phyloP scores from a whole-genome alignment of 2,113 vertebrate species.

The Mirounga angustirostris region DNA sequence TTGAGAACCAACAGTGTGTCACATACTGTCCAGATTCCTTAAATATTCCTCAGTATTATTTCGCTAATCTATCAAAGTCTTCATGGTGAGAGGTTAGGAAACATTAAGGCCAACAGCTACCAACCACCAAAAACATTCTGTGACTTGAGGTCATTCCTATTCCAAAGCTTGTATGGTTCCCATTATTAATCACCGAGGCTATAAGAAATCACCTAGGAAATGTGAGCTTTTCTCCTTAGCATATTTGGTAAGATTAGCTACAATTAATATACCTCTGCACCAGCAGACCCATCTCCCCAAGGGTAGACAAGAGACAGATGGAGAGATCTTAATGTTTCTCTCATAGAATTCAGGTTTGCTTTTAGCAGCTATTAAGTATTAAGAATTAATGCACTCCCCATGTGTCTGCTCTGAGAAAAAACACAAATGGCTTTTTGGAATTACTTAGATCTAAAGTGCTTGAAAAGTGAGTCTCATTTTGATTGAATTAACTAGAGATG shows the following conservation, averaged over 20 bases:
- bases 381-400: conserved; percentile 56
- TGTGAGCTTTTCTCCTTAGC: neutral
- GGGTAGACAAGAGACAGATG: neutral
- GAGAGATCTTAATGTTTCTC: conserved; percentile 30
- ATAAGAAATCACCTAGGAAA: neutral
- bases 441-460: conserved; percentile 4
- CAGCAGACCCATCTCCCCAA: neutral
- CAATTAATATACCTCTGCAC: neutral
- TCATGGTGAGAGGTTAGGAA: neutral
- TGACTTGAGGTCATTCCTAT: neutral
- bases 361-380: conserved; percentile 71
- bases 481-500: neutral
- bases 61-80: neutral
- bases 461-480: conserved; percentile 50
- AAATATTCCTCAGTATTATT: conserved; percentile 38
- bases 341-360: conserved; percentile 55
- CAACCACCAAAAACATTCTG: neutral
- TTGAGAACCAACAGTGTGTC: neutral
- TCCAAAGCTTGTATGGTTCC: neutral
- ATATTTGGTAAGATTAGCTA: neutral
- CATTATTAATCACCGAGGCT: neutral
- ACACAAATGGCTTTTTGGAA: conserved; percentile 21
- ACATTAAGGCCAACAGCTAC: neutral
- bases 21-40: neutral
- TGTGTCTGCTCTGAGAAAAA: conserved; percentile 34